phyloP scores from a whole-genome alignment of 2,888 invertebrate species.

The Drosophila sordidapex region DNA sequence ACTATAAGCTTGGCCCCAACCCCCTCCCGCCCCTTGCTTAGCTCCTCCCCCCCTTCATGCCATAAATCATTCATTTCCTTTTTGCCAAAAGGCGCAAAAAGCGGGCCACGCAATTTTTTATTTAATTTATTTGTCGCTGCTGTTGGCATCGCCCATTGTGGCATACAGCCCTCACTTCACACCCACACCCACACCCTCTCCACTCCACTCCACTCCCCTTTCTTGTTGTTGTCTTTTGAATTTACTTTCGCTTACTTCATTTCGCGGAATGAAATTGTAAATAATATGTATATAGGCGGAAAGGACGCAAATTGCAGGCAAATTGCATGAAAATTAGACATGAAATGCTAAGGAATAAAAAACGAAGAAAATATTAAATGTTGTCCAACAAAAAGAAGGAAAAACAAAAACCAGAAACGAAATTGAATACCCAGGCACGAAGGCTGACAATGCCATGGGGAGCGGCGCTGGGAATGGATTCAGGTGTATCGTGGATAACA shows the following conservation, averaged over 20 bases:
- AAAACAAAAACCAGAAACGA: background rate
- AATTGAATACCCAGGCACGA: background rate
- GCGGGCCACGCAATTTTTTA: conserved; percentile 45
- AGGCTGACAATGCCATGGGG: background rate
- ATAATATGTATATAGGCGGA: conserved; percentile 56
- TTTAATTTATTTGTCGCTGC: conserved; percentile 62
- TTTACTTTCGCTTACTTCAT: conserved; percentile 40
- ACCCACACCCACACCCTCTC: background rate
- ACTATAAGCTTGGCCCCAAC: conserved; percentile 9
- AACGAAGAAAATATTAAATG: conserved; percentile 1
- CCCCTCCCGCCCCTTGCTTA: background rate
- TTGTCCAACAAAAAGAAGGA: background rate
- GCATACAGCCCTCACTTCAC: background rate
- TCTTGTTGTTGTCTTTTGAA: conserved; percentile 22
- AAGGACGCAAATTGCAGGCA: conserved; percentile 65
- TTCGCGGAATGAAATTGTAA: conserved; percentile 61
- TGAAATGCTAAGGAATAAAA: conserved; percentile 10
- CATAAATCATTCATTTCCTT: conserved; percentile 72
- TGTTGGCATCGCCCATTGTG: conserved; percentile 29
- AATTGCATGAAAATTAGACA: conserved; percentile 63
- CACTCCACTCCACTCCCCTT: background rate
- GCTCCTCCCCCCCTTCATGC: background rate
- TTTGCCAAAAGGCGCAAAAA: conserved; percentile 43
- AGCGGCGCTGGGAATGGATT: background rate
- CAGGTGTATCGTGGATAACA: conserved; percentile 17